Conservation (phyloP, 92 coral and sea anemone genomes). For the Porites rus region DNA sequence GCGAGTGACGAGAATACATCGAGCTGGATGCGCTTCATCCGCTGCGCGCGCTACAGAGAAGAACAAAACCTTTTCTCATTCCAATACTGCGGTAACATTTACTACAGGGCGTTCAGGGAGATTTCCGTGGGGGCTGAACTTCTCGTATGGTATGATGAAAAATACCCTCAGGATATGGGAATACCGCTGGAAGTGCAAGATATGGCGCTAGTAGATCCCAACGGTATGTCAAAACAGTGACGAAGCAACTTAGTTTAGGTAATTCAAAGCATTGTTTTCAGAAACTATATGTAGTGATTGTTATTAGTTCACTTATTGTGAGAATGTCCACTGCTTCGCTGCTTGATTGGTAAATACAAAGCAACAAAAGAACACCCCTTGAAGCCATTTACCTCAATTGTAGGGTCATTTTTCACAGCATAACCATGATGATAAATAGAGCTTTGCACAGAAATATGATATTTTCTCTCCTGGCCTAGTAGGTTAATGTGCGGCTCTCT, state of each 20-base stretch:
- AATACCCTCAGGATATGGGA: conserved; percentile 97
- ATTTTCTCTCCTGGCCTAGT: too few species aligned
- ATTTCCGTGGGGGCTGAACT: conserved; percentile 91
- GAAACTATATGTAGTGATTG: background rate
- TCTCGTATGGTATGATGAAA: conserved; percentile 98
- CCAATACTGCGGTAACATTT: conserved; percentile 97
- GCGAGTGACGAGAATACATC: conserved; percentile 98
- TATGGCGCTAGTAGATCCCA: conserved; percentile 92
- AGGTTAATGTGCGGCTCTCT: too few species aligned
- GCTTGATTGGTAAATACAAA: too few species aligned
- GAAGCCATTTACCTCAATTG: too few species aligned
- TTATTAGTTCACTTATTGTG: background rate
- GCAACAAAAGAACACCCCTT: too few species aligned
- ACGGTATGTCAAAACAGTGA: conserved; percentile 76
- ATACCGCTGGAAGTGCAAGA: conserved; percentile 93
- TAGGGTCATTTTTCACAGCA: too few species aligned
- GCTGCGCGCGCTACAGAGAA: conserved; percentile 89
- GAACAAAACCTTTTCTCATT: conserved; percentile 95
- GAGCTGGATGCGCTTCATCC: conserved; percentile 96
- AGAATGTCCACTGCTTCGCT: too few species aligned
- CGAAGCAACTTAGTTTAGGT: conserved; percentile 48
- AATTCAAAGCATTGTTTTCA: conserved; percentile 31
- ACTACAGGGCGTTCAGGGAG: conserved; percentile 97
- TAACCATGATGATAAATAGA: too few species aligned
- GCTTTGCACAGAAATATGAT: too few species aligned